Evolutionary conservation across 1,140 invertebrate genomes (phyloP).

Genomic region (Procambarus clarkii): DNA sequence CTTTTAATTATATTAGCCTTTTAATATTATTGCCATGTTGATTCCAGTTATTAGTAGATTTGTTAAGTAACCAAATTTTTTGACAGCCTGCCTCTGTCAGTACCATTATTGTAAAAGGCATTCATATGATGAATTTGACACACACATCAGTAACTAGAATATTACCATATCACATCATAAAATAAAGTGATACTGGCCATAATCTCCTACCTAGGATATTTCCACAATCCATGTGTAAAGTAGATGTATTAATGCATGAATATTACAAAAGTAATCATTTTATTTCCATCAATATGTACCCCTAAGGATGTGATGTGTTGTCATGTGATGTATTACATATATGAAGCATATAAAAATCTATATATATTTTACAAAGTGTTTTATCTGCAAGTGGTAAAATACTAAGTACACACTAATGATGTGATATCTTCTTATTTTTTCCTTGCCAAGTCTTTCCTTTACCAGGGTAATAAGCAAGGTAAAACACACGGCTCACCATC

Average conservation of each 20-base stretch:
- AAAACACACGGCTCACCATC: conserved; percentile 59
- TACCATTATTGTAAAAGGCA: conserved; percentile 28
- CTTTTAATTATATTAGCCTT: conserved; percentile 31
- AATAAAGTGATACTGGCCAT: not conserved
- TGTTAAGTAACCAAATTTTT: conserved; percentile 13
- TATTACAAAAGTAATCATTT: conserved; percentile 24
- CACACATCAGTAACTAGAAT: conserved; percentile 37
- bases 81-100: conserved; percentile 30
- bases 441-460: conserved; percentile 71
- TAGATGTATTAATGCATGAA: conserved; percentile 37
- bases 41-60: conserved; percentile 3
- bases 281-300: conserved; percentile 48
- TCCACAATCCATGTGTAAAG: conserved; percentile 6
- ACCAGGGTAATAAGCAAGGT: conserved; percentile 70
- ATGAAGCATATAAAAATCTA: conserved; percentile 50
- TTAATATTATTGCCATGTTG: not conserved
- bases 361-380: conserved; percentile 40
- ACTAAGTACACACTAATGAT: conserved; percentile 59
- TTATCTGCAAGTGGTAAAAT: conserved; percentile 46
- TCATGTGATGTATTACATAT: conserved; percentile 54
- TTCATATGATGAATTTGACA: conserved; percentile 43
- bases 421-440: conserved; percentile 65
- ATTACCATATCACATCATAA: conserved; percentile 43
- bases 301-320: conserved; percentile 56
- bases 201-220: conserved; percentile 21